These are phyloP conservation scores for Tragelaphus scriptus DNA, from an alignment of 2,113 vertebrate genomes.

Conservation along the genomic window DNA sequence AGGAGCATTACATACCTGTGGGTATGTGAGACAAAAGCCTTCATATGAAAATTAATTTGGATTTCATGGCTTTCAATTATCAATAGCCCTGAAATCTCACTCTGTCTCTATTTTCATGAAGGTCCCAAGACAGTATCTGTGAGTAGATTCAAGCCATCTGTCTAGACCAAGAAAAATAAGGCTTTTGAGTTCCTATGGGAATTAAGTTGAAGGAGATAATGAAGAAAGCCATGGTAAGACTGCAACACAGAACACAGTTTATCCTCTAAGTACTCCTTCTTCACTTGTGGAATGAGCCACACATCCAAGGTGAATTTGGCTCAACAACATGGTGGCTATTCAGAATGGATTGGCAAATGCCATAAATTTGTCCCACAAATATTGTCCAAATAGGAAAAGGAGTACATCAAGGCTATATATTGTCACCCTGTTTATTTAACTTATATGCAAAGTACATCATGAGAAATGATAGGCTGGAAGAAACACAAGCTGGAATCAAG, in stretches of 20 bases:
- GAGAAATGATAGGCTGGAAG: no score
- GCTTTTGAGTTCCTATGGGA: background rate
- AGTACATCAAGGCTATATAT: no score
- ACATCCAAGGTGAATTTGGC: background rate
- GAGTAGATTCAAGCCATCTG: slow-evolving; percentile 42
- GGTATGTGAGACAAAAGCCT: background rate
- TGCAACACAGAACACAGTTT: background rate
- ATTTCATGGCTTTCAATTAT: slow-evolving; percentile 39
- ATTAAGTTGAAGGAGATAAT: background rate
- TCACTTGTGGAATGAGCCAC: background rate
- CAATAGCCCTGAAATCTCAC: slow-evolving; percentile 47
- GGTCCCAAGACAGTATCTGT: background rate
- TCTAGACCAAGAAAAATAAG: slow-evolving; percentile 10
- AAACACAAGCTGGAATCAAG: no score
- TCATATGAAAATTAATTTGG: slow-evolving; percentile 50
- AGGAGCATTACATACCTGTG: background rate
- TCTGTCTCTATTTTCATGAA: slow-evolving; percentile 42
- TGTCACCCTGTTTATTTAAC: no score
- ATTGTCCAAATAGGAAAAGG: background rate
- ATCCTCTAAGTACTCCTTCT: background rate
- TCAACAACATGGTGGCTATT: background rate
- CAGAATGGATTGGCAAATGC: background rate
- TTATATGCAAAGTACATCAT: no score
- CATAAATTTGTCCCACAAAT: background rate
- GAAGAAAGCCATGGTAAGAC: background rate